phyloP scores from a whole-genome alignment of 2,888 invertebrate genomes.

The Drosophila paranaensis region DNA sequence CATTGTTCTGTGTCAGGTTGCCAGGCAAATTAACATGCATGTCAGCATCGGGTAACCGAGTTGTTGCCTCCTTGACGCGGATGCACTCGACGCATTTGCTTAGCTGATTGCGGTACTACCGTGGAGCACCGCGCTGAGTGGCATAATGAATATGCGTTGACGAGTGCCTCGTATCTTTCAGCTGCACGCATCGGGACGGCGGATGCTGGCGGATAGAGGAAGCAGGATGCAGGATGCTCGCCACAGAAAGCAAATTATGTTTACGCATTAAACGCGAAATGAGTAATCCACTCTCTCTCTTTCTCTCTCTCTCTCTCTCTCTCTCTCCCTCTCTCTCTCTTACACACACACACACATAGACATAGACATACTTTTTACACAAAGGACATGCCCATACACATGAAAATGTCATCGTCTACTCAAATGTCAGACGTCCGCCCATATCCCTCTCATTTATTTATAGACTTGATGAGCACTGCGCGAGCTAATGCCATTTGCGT shows the following conservation, averaged over 20 bases:
- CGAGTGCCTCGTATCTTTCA: constrained; percentile 48
- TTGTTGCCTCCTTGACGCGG: background rate
- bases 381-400: constrained; percentile 23
- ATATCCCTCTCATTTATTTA: constrained; percentile 59
- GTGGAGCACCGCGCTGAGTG: constrained; percentile 13
- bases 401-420: constrained; percentile 53
- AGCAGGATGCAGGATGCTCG: constrained; percentile 9
- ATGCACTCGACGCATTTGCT: constrained; percentile 57
- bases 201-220: constrained; percentile 15
- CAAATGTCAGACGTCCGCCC: constrained; percentile 44
- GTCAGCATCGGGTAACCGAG: constrained; percentile 19
- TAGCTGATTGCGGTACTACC: constrained; percentile 47
- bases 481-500: constrained; percentile 59
- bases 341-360: background rate
- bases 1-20: constrained; percentile 6
- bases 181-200: constrained; percentile 38
- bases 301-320: constrained; percentile 3
- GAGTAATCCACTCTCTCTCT: constrained; percentile 38
- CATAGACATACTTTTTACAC: constrained; percentile 1
- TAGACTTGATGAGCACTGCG: constrained; percentile 38
- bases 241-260: constrained; percentile 63
- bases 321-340: constrained; percentile 7
- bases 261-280: constrained; percentile 60
- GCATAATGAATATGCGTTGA: constrained; percentile 13
- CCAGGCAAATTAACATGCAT: constrained; percentile 44